Percentiles rank a stretch among this genome's conserved stretches.
phyloP scores from a whole-genome alignment of 2,113 vertebrate genomes.

The Dolichotis patagonum region DNA sequence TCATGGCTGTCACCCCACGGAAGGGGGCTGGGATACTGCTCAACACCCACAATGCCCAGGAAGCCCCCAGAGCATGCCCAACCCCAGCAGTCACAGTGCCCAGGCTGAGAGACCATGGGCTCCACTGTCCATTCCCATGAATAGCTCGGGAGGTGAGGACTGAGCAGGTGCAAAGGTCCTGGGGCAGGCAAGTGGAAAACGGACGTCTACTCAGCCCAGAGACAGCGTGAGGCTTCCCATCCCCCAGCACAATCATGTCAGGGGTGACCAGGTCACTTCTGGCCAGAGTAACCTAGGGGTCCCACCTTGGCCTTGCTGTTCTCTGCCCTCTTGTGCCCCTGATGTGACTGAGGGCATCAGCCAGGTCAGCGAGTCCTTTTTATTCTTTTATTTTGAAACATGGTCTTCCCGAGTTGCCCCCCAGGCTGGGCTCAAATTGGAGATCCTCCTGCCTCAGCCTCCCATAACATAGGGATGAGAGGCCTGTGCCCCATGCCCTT shows the following conservation, averaged over 20 bases:
- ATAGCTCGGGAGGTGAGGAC: rapidly evolving
- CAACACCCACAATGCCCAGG: neutral
- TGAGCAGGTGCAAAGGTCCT: neutral
- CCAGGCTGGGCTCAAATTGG: neutral
- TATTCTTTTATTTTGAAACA: neutral
- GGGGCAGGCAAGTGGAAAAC: neutral
- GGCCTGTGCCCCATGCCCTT: neutral
- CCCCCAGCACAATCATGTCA: neutral
- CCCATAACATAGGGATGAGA: neutral
- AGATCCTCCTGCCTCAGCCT: neutral
- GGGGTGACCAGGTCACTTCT: neutral
- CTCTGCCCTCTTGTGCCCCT: neutral
- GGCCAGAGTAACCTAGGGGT: neutral
- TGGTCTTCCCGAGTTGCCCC: neutral
- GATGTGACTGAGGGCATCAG: neutral
- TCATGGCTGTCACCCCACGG: neutral
- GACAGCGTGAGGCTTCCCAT: neutral
- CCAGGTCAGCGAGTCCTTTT: neutral
- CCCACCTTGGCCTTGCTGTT: neutral
- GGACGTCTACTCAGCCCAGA: neutral
- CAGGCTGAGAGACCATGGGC: neutral
- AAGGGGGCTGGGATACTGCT: neutral
- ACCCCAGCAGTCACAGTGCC: neutral
- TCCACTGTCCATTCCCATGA: neutral
- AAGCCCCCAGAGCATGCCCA: rapidly evolving